Evolutionary conservation across 2,888 invertebrate species (phyloP).

Genomic region (Pammene aurita): DNA sequence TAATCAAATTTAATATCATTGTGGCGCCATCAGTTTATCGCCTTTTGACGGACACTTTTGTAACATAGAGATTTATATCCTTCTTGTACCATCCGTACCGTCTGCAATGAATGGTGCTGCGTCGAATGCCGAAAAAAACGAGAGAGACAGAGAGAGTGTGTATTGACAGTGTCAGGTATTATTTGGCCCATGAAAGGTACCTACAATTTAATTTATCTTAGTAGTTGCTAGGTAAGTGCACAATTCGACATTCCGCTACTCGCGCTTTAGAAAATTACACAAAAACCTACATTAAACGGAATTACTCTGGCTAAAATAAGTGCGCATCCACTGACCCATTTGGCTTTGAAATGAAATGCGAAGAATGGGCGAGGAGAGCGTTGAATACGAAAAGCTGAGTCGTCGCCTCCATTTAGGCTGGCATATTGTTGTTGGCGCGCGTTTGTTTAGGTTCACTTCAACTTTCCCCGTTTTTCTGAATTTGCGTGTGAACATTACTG

Average conservation of each 20-base stretch:
- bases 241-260: neutral
- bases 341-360: constrained; percentile 75
- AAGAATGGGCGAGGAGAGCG: constrained; percentile 65
- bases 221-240: neutral
- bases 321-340: constrained; percentile 71
- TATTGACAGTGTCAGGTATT: neutral
- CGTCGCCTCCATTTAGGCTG: constrained; percentile 57
- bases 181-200: neutral
- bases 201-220: neutral
- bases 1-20: no score
- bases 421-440: constrained; percentile 36
- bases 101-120: no score
- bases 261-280: constrained; percentile 2
- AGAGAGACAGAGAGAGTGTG: no score
- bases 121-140: neutral
- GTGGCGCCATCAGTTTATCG: no score
- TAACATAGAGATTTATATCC: no score
- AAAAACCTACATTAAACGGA: constrained; percentile 44
- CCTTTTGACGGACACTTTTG: no score
- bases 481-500: constrained; percentile 1
- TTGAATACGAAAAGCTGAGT: constrained; percentile 71
- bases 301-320: constrained; percentile 57
- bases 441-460: constrained; percentile 26
- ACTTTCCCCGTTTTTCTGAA: neutral
- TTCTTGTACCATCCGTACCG: no score